These are phyloP conservation scores for Heteromyza rotundicornis DNA, from an alignment of 2,888 invertebrate genomes.

Conservation along the genomic window DNA sequence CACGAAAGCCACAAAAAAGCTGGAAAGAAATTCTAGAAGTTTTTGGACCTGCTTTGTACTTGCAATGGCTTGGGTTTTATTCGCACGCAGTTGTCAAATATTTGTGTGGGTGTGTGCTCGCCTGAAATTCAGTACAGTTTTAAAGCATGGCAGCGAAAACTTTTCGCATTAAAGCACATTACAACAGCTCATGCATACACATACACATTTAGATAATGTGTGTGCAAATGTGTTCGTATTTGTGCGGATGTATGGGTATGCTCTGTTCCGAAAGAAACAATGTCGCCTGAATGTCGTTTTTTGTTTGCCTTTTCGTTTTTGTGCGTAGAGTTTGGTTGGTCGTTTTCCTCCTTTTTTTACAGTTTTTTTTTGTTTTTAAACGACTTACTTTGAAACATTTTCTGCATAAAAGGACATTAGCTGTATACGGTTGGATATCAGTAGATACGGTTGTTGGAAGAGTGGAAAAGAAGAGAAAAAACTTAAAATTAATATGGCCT, in stretches of 20 bases:
- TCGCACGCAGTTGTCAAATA: neutral
- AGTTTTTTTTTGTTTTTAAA: too few species aligned
- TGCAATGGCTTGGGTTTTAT: neutral
- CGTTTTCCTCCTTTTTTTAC: too few species aligned
- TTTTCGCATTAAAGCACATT: slow-evolving; percentile 2
- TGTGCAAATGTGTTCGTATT: neutral
- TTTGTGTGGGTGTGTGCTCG: neutral
- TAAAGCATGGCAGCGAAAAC: neutral
- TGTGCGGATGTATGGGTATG: neutral
- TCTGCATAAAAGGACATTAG: too few species aligned
- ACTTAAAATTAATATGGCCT: too few species aligned
- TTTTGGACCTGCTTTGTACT: too few species aligned
- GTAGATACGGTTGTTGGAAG: too few species aligned
- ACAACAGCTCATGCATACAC: neutral
- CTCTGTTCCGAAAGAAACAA: neutral
- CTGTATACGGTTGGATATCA: too few species aligned
- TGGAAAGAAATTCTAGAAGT: too few species aligned
- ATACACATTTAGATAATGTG: neutral
- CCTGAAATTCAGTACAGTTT: neutral
- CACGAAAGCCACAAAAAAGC: too few species aligned
- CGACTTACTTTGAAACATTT: too few species aligned
- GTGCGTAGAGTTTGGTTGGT: neutral
- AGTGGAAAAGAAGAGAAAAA: too few species aligned
- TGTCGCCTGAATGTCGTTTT: slow-evolving; percentile 2
- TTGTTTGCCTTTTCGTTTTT: neutral